Percentiles rank a stretch among this genome's conserved stretches.
phyloP scores from a whole-genome alignment of 2,888 invertebrate species.

The Siphlonurus alternatus region DNA sequence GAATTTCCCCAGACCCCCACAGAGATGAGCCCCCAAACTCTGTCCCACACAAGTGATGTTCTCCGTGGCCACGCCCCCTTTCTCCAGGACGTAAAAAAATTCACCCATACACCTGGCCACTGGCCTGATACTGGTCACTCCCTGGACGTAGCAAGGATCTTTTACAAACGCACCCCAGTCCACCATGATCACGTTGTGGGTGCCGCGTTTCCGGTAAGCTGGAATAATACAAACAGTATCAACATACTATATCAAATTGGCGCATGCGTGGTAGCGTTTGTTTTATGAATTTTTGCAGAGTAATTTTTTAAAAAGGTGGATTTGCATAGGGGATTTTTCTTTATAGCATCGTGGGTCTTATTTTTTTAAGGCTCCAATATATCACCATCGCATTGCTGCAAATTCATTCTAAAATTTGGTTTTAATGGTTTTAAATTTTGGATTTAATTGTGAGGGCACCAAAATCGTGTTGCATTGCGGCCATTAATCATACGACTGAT shows the following conservation, averaged over 20 bases:
- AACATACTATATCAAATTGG: no score
- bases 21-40: slow-evolving; percentile 52
- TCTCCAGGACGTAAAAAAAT: slow-evolving; percentile 44
- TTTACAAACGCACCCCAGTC: slow-evolving; percentile 58
- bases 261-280: not conserved
- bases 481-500: no score
- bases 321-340: no score
- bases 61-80: slow-evolving; percentile 45
- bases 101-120: slow-evolving; percentile 52
- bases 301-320: no score
- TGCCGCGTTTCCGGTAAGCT: slow-evolving; percentile 56
- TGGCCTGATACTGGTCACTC: slow-evolving; percentile 55
- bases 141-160: slow-evolving; percentile 55
- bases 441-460: no score
- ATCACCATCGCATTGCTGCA: no score
- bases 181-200: slow-evolving; percentile 57
- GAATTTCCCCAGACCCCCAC: slow-evolving; percentile 64
- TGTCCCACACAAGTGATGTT: slow-evolving; percentile 60
- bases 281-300: no score
- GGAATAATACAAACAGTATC: slow-evolving; percentile 15
- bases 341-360: no score
- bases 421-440: no score
- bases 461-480: no score
- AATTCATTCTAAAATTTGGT: no score
- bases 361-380: no score